These are phyloP conservation scores for Bilobella aurantiaca DNA, from an alignment of 1,140 invertebrate species.

Conservation along the genomic window DNA sequence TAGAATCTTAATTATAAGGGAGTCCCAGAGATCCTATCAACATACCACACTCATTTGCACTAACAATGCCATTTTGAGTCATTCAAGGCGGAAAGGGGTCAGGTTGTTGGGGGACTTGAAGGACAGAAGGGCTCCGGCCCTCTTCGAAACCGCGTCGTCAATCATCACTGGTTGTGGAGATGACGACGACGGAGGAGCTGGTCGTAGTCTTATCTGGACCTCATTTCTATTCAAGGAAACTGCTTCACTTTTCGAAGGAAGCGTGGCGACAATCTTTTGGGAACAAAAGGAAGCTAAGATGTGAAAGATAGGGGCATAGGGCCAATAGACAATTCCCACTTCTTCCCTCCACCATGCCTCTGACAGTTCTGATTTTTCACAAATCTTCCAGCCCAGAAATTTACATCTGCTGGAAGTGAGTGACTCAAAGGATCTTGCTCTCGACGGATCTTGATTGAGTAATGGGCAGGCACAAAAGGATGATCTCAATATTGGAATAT, in stretches of 20 bases:
- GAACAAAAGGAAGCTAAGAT: conserved; percentile 3
- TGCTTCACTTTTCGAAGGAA: background rate
- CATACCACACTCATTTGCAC: background rate
- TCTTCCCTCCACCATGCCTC: background rate
- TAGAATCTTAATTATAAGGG: background rate
- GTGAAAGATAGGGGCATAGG: background rate
- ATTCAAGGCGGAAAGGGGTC: background rate
- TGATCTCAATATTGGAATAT: too few relatives aligned
- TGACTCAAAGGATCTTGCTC: too few relatives aligned
- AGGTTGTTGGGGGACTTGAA: background rate
- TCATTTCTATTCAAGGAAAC: background rate
- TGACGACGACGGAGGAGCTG: background rate
- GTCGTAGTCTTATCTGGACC: background rate
- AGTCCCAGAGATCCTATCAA: background rate
- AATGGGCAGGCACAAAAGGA: too few relatives aligned
- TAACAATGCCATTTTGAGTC: background rate
- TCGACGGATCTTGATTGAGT: too few relatives aligned
- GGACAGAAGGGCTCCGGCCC: too few relatives aligned
- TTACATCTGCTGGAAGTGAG: too few relatives aligned
- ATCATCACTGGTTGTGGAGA: background rate
- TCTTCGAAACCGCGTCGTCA: background rate
- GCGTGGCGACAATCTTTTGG: conserved; percentile 6
- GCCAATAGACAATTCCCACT: background rate
- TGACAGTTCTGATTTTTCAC: background rate
- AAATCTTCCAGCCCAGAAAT: background rate